These are phyloP conservation scores for Oscheius sp. DNA, from an alignment of 1,140 invertebrate genomes.

Conservation along the genomic window DNA sequence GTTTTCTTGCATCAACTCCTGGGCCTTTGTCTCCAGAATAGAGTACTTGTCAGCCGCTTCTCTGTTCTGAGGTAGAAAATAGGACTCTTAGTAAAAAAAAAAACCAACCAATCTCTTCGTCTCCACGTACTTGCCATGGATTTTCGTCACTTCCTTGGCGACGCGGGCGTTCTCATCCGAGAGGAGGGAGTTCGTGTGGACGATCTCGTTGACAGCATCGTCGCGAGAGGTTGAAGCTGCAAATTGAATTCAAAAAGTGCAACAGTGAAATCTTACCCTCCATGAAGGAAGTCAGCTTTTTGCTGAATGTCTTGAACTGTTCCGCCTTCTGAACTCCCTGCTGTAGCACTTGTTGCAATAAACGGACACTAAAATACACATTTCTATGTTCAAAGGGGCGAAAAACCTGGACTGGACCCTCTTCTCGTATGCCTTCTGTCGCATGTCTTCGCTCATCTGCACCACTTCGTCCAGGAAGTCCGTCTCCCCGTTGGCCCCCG, in stretches of 20 bases:
- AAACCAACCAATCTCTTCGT: no score
- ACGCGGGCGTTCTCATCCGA: neutral
- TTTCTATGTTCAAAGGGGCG: neutral
- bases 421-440: constrained; percentile 68
- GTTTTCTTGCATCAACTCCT: constrained; percentile 77
- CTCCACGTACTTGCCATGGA: constrained; percentile 35
- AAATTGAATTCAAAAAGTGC: no score
- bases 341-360: neutral
- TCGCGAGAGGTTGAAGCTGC: neutral
- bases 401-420: constrained; percentile 71
- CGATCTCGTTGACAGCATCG: neutral
- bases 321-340: neutral
- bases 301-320: neutral
- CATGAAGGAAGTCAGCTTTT: neutral
- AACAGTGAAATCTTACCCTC: neutral
- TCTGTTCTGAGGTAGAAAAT: no score
- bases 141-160: neutral
- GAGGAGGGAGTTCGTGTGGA: neutral
- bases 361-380: neutral
- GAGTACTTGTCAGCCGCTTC: constrained; percentile 85
- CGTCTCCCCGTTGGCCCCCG: neutral
- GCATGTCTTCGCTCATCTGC: constrained; percentile 75
- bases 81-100: no score
- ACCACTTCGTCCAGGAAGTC: constrained; percentile 71
- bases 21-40: constrained; percentile 81